Base-by-base conservation (phyloP, 2,888 invertebrate genomes). In the Lacanobia wlatinum region DNA sequence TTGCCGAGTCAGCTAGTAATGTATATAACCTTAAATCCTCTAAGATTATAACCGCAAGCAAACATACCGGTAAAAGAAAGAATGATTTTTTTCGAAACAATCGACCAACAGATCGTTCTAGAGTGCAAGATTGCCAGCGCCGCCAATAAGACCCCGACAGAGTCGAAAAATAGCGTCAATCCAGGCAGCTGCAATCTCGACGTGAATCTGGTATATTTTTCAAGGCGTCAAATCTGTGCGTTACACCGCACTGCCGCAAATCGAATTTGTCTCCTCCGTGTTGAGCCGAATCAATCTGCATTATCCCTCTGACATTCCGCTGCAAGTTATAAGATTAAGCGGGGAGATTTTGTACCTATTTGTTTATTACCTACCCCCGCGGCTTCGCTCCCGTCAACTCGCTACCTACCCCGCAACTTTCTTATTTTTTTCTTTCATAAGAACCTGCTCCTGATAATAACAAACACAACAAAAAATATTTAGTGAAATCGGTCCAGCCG, bases 231-330 rank as follows among this genome's bases (percentile, higher is more conserved):
- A 91, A 90, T 89, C 87, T 74, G 76, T 82, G 85, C 87, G 86
- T 85, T 85, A 86, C 84, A 79, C 84, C 86, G 84, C 85, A 83
- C 80, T 84, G 89, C 89, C 90, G 90, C 90, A 95, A 95, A 95
- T 95, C 94, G 94, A 94, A 95, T 95, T 94, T 94, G 93, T 94
- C 94, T 92, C 89, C 89, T 90, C 89, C 88, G 88, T 89, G 90
- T 93, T 92, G 92, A 94, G 92, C 90, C 91, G 93, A 94, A 95
- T 95, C 95, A 95, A 95, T 95, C 95, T 94, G 92, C 93, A 94
- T 95, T 95, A 95, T 92, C 91, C 91, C 82, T 82, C 81, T 85
- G 87, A 79, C 86, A 70, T 58, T 61, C 80, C 38, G 63, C 34
- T 56, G 18, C 43, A 75, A 70, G 38, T n/a, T 18, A 63, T 55